Evolutionary conservation across 2,888 invertebrate genomes (phyloP).

Genomic region (Coremacera marginata): DNA sequence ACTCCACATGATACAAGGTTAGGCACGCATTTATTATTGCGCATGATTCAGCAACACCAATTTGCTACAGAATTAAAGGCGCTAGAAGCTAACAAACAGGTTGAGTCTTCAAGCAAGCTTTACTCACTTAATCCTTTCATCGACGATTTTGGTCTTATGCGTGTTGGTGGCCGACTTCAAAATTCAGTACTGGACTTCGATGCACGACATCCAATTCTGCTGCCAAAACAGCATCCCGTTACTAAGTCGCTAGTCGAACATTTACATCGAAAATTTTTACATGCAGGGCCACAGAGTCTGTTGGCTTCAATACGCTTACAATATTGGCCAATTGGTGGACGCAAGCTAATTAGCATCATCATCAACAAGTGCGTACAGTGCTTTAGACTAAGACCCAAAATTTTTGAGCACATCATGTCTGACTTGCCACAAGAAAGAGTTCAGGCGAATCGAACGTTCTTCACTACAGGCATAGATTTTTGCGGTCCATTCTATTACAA

Average conservation of each 20-base stretch:
- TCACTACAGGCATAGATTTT: slow-evolving; percentile 34
- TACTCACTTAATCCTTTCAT: neutral
- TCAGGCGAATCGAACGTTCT: slow-evolving; percentile 31
- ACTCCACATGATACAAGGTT: slow-evolving; percentile 13
- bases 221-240: slow-evolving; percentile 21
- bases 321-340: slow-evolving; percentile 47
- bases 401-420: slow-evolving; percentile 3
- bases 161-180: no score
- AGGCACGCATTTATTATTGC: slow-evolving; percentile 28
- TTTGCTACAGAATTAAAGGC: slow-evolving; percentile 24
- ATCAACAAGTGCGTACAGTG: slow-evolving; percentile 39
- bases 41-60: slow-evolving; percentile 28
- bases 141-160: neutral
- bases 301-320: slow-evolving; percentile 36
- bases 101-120: slow-evolving; percentile 13
- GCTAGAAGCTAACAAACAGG: neutral
- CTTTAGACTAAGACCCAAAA: slow-evolving; percentile 31
- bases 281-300: slow-evolving; percentile 35
- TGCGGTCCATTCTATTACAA: neutral
- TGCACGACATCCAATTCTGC: slow-evolving; percentile 32
- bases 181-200: slow-evolving; percentile 29
- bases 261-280: neutral
- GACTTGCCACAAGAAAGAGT: slow-evolving; percentile 34
- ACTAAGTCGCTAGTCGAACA: neutral
- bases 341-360: neutral